Evolutionary conservation across 2,888 invertebrate genomes (phyloP).

Genomic region (Quadroppia sp.): DNA sequence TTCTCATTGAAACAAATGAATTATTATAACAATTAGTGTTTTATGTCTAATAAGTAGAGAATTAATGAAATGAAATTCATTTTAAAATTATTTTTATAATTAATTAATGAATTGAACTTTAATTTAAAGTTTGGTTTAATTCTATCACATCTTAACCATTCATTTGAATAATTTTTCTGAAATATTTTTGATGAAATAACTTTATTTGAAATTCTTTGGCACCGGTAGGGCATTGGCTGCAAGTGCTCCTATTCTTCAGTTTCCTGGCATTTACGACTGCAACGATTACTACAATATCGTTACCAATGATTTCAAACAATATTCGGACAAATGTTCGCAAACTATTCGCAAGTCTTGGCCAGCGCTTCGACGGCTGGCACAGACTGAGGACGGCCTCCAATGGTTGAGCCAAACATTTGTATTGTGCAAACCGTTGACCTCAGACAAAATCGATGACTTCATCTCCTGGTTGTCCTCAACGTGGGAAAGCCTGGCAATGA

Average conservation of each 20-base stretch:
- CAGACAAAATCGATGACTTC: constrained; percentile 59
- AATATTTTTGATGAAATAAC: too few relatives aligned
- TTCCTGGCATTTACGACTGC: constrained; percentile 72
- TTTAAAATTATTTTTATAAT: too few relatives aligned
- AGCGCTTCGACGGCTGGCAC: constrained; percentile 59
- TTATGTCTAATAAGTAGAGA: too few relatives aligned
- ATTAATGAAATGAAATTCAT: too few relatives aligned
- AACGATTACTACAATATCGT: constrained; percentile 70
- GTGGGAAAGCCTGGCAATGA: constrained; percentile 77
- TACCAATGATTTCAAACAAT: constrained; percentile 67
- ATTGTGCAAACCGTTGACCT: constrained; percentile 66
- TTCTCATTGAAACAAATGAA: too few relatives aligned
- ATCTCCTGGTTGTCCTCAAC: constrained; percentile 68
- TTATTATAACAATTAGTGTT: too few relatives aligned
- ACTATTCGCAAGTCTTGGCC: constrained; percentile 75
- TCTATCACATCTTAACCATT: too few relatives aligned
- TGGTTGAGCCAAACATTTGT: constrained; percentile 69
- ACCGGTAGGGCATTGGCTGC: constrained; percentile 75
- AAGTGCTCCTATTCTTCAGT: constrained; percentile 87
- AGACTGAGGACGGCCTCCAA: constrained; percentile 63
- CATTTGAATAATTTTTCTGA: too few relatives aligned
- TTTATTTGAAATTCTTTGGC: too few relatives aligned
- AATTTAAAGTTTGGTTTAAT: too few relatives aligned
- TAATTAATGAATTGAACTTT: too few relatives aligned
- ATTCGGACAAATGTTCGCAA: constrained; percentile 61